Evolutionary conservation across 2,797 vertebrate genomes (phyloP), one percentile per base, ranked within the genome.

Genomic region (Zenarchopterus dispar): DNA sequence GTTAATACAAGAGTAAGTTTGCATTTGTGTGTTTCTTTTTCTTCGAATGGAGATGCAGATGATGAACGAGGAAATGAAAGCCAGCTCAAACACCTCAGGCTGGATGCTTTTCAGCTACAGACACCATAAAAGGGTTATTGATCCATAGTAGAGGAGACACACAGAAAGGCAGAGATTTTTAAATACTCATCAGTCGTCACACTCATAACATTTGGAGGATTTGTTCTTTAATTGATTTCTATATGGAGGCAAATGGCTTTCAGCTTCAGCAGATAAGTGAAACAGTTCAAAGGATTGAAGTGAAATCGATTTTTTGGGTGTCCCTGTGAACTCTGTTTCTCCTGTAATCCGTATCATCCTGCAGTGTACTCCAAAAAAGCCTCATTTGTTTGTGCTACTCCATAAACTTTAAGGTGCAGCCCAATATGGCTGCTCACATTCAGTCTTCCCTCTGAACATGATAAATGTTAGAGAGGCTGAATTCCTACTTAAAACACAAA

Each of bases 61-160:
- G 73, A 78, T n/a, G 36, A 81, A 86, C 56, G 62, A 67, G 78
- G 51, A 84, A 84, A 85, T 88, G 70, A 84, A 82, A 84, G 62
- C 70, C 65, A 67, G 64, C 52, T 75, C 80, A 82, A 83, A 81
- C 72, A 84, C 81, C 75, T 75, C 63, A 70, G 72, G 78, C 81
- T 73, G 55, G 56, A 47, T 75, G 81, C 70, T 68, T 86, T 88
- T 86, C 77, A 87, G 82, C 86, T 83, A 79, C 47, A 77, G 59
- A 85, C 75, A 62, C 65, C 72, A 72, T 77, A 82, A 84, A 85
- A 74, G 74, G 81, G 50, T 79, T 84, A 91, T 88, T 86, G 88
- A 91, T 89, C 84, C 77, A 70, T 76, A 74, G 69, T 64, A 47
- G 69, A 72, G 54, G 59, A 78, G 73, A 84, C 67, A 71, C 65